Percentiles rank a stretch among this genome's conserved stretches.
Evolutionary conservation across 2,888 invertebrate genomes (phyloP).

Genomic region (Pseudococcus viburni): DNA sequence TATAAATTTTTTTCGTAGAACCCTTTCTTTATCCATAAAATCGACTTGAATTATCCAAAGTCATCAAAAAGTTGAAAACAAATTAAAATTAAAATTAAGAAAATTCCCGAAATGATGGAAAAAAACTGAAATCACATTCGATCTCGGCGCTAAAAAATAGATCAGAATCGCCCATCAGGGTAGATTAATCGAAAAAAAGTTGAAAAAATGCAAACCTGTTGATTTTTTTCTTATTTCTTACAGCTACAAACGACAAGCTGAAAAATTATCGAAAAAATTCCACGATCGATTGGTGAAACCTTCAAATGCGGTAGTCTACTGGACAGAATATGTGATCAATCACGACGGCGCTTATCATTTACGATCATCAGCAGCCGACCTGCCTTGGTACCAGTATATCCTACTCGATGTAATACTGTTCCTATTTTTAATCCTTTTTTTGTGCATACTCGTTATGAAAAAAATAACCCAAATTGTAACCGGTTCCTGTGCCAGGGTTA

Average conservation of each 20-base stretch:
- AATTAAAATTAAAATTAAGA: too few relatives aligned
- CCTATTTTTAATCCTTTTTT: background rate
- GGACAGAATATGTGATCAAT: constrained; percentile 66
- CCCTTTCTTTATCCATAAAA: too few relatives aligned
- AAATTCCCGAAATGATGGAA: too few relatives aligned
- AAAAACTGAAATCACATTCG: too few relatives aligned
- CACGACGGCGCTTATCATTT: constrained; percentile 65
- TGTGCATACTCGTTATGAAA: background rate
- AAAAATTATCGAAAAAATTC: constrained; percentile 47
- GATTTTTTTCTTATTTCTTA: background rate
- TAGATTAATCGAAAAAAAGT: too few relatives aligned
- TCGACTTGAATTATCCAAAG: too few relatives aligned
- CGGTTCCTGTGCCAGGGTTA: background rate
- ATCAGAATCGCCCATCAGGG: too few relatives aligned
- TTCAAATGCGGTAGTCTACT: constrained; percentile 64
- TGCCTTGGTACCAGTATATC: constrained; percentile 62
- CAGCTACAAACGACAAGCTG: constrained; percentile 61
- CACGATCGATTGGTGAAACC: constrained; percentile 60
- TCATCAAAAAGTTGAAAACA: too few relatives aligned
- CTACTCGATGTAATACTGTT: constrained; percentile 63
- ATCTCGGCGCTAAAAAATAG: too few relatives aligned
- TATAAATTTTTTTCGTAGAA: too few relatives aligned
- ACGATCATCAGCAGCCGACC: constrained; percentile 60
- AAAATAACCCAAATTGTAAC: constrained; percentile 1
- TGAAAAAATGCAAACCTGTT: too few relatives aligned